phyloP scores from a whole-genome alignment of 1,140 invertebrate genomes.

The Drosophila arawakana region DNA sequence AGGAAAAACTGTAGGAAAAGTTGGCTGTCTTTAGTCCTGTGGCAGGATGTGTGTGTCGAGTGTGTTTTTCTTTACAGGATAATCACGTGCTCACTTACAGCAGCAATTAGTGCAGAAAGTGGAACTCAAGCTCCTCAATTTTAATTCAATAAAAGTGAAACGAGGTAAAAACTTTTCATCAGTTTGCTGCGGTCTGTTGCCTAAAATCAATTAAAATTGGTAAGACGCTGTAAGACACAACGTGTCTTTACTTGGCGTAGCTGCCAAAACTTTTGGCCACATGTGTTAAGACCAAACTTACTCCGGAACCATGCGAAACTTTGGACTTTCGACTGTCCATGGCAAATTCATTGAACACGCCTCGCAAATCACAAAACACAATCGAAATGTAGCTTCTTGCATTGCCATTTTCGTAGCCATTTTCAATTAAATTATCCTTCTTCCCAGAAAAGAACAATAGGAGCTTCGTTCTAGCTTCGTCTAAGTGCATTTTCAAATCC shows the following conservation, averaged over 20 bases:
- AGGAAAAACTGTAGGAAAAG: slow-evolving; percentile 58
- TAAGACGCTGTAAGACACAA: slow-evolving; percentile 23
- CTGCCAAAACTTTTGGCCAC: slow-evolving; percentile 48
- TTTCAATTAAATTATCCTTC: slow-evolving; percentile 79
- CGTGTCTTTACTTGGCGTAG: slow-evolving; percentile 5
- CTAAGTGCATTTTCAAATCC: slow-evolving; percentile 70
- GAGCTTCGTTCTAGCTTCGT: slow-evolving; percentile 7
- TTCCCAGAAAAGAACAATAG: slow-evolving; percentile 45
- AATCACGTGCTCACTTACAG: slow-evolving; percentile 74
- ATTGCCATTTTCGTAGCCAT: slow-evolving; percentile 54
- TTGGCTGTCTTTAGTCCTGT: slow-evolving; percentile 41
- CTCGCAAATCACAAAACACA: slow-evolving; percentile 37
- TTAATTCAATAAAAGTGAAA: slow-evolving; percentile 81
- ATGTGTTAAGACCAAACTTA: slow-evolving; percentile 39
- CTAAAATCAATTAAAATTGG: slow-evolving; percentile 79
- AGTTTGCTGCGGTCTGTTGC: slow-evolving; percentile 62
- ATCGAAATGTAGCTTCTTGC: slow-evolving; percentile 41
- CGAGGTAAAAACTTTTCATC: slow-evolving; percentile 59
- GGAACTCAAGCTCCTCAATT: slow-evolving; percentile 44
- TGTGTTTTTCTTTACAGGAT: slow-evolving; percentile 49
- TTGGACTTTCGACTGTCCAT: not conserved
- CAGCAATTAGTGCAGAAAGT: slow-evolving; percentile 57
- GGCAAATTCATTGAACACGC: not conserved
- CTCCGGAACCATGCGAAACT: slow-evolving; percentile 29
- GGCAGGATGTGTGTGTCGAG: slow-evolving; percentile 63